A percentile compares a stretch with the other conserved stretches of the same genome.
phyloP scores from a whole-genome alignment of 2,113 vertebrate species.

The Loxodonta africana region DNA sequence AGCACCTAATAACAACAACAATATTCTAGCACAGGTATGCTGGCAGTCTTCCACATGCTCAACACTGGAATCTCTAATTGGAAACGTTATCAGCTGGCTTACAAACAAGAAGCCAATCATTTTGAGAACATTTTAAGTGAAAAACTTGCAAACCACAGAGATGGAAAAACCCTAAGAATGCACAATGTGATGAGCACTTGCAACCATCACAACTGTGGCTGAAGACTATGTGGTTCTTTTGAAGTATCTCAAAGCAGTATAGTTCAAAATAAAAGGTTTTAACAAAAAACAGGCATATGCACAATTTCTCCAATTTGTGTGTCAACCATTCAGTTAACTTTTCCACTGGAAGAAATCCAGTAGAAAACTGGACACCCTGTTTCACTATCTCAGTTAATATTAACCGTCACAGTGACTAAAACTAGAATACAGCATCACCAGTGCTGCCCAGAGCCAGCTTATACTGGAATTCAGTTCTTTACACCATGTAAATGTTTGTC shows the following conservation, averaged over 20 bases:
- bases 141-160: neutral
- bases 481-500: constrained; percentile 91
- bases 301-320: constrained; percentile 93
- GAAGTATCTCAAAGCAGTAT: neutral
- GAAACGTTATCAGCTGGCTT: neutral
- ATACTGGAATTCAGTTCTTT: constrained; percentile 90
- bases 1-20: no score
- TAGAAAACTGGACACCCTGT: constrained; percentile 91
- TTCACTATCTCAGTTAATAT: constrained; percentile 91
- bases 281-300: constrained; percentile 92
- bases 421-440: constrained; percentile 86
- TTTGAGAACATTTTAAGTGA: neutral
- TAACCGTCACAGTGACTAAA: constrained; percentile 89
- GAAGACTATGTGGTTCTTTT: neutral
- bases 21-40: neutral
- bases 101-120: neutral
- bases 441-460: constrained; percentile 89
- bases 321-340: constrained; percentile 89
- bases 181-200: neutral
- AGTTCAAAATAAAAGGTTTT: neutral
- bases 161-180: neutral
- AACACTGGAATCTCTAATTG: neutral
- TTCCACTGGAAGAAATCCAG: constrained; percentile 90
- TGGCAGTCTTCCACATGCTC: neutral
- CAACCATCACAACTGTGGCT: neutral